Conservation (phyloP, 2,888 invertebrate species). For the Hypomecis punctinalis region DNA sequence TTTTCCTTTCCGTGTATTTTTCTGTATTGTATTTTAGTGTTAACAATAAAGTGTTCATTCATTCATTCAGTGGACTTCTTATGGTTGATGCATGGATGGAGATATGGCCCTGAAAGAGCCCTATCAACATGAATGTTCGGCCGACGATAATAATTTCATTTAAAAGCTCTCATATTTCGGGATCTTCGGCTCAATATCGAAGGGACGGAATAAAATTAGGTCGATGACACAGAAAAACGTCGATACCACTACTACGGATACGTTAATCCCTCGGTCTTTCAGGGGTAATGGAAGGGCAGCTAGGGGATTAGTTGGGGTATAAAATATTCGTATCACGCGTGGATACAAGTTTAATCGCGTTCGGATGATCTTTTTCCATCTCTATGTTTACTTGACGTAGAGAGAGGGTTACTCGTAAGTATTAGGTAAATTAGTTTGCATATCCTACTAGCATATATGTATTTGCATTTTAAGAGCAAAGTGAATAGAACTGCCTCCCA, state of each 20-base stretch:
- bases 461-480: too few relatives aligned
- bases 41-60: too few relatives aligned
- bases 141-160: constrained; percentile 1
- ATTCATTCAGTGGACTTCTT: too few relatives aligned
- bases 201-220: constrained; percentile 11
- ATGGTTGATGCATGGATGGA: too few relatives aligned
- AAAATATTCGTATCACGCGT: constrained; percentile 2
- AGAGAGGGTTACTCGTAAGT: too few relatives aligned
- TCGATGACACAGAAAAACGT: constrained; percentile 8
- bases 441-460: too few relatives aligned
- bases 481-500: too few relatives aligned
- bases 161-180: constrained; percentile 1
- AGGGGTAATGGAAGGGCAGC: constrained; percentile 9
- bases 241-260: background rate
- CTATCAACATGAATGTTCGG: background rate
- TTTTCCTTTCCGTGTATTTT: too few relatives aligned
- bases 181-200: constrained; percentile 2
- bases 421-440: too few relatives aligned
- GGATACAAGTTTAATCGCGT: background rate
- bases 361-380: background rate
- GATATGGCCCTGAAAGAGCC: background rate
- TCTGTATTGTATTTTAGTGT: too few relatives aligned
- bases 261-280: constrained; percentile 8
- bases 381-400: background rate
- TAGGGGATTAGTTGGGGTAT: constrained; percentile 8